Evolutionary conservation across 2,113 vertebrate genomes (phyloP).

Genomic region (Typhlomys cinereus): DNA sequence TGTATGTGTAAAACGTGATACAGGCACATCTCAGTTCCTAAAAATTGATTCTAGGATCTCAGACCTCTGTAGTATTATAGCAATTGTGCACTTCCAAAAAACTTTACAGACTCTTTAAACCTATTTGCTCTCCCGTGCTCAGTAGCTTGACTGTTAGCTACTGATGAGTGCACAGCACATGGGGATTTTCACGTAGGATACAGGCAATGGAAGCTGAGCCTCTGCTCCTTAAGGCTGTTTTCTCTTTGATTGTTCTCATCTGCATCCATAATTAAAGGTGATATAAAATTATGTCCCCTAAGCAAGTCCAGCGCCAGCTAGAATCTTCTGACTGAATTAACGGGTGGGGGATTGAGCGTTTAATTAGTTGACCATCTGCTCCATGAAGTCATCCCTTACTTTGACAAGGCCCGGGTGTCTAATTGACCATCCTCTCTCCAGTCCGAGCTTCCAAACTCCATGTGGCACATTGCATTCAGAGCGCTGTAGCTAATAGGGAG

Average conservation of each 20-base stretch:
- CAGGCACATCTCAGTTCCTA: not conserved
- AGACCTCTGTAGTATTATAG: not conserved
- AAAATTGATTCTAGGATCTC: not conserved
- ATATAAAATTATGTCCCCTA: not conserved
- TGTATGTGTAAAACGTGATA: not conserved
- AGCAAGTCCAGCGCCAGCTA: not conserved
- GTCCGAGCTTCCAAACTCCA: not conserved
- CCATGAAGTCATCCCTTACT: slow-evolving; percentile 49
- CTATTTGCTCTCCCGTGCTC: not conserved
- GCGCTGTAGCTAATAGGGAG: not conserved
- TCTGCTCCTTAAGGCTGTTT: not conserved
- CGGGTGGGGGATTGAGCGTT: not conserved
- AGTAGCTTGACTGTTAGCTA: not conserved
- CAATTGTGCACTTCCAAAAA: not conserved
- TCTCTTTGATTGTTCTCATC: not conserved
- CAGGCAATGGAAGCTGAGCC: not conserved
- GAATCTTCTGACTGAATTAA: slow-evolving; percentile 41
- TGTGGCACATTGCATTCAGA: not conserved
- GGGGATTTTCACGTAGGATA: not conserved
- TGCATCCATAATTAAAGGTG: slow-evolving; percentile 36
- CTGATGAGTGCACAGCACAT: not conserved
- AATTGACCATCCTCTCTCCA: not conserved
- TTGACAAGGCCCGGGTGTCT: not conserved
- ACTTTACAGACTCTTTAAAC: not conserved
- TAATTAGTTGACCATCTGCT: slow-evolving; percentile 65